Percentiles rank a stretch among this genome's conserved stretches.
Evolutionary conservation across 2,113 vertebrate genomes (phyloP).

Genomic region (Vanacampus margaritifer): DNA sequence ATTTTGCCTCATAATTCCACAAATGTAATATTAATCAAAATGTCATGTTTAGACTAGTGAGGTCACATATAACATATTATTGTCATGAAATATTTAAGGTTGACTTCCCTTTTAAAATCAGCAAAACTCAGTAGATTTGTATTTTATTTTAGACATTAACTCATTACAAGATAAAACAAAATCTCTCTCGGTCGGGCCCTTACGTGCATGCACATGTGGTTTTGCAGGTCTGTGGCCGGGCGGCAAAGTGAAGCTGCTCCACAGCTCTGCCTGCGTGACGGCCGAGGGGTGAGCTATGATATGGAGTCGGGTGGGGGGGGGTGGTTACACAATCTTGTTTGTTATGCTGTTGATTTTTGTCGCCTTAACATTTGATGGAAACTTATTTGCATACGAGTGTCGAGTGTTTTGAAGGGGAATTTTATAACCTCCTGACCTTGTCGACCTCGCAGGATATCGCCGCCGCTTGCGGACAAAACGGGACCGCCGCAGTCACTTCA

Average conservation of each 20-base stretch:
- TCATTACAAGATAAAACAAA: too few relatives aligned
- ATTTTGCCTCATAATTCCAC: too few relatives aligned
- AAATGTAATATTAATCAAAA: too few relatives aligned
- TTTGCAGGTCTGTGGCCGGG: slow-evolving; percentile 85
- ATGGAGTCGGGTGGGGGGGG: too few relatives aligned
- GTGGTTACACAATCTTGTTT: slow-evolving; percentile 50
- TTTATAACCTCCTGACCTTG: slow-evolving; percentile 19
- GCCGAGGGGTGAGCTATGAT: slow-evolving; percentile 74
- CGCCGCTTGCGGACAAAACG: slow-evolving; percentile 47
- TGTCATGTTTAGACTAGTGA: too few relatives aligned
- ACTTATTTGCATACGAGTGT: slow-evolving; percentile 16
- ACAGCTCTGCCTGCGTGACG: slow-evolving; percentile 77
- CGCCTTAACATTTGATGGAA: slow-evolving; percentile 23
- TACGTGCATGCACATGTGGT: slow-evolving; percentile 10
- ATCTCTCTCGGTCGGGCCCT: neutral
- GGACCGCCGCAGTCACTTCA: slow-evolving; percentile 67
- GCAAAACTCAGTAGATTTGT: too few relatives aligned
- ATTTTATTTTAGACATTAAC: too few relatives aligned
- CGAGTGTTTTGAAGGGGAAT: slow-evolving; percentile 19
- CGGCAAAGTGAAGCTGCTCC: slow-evolving; percentile 88
- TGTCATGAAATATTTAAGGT: too few relatives aligned
- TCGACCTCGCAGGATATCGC: slow-evolving; percentile 61
- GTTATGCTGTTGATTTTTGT: slow-evolving; percentile 41
- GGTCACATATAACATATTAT: too few relatives aligned
- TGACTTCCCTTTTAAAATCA: too few relatives aligned